These are phyloP conservation scores for Eptatretus atami DNA, from an alignment of 2,797 vertebrate species.

Conservation along the genomic window DNA sequence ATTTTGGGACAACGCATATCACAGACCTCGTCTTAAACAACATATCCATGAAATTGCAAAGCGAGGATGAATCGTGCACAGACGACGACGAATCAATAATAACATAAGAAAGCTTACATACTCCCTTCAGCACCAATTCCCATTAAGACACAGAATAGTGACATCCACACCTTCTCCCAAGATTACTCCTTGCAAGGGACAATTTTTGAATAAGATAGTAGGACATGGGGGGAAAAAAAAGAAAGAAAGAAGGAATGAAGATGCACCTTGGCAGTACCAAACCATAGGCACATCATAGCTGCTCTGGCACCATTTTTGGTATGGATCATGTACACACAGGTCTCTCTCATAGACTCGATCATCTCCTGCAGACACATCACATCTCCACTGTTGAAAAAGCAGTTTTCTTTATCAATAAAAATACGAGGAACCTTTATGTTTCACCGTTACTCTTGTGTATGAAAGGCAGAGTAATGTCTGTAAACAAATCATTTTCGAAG, in stretches of 20 bases:
- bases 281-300: conserved; percentile 74
- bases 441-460: background rate
- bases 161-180: background rate
- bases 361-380: conserved; percentile 28
- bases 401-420: conserved; percentile 1
- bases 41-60: background rate
- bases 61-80: background rate
- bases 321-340: conserved; percentile 62
- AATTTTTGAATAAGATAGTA: background rate
- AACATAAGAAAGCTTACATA: no score
- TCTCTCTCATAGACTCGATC: conserved; percentile 68
- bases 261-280: conserved; percentile 54
- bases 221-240: background rate
- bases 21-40: background rate
- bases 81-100: no score
- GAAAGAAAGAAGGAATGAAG: background rate
- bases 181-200: background rate
- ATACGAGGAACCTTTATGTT: background rate
- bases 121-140: no score
- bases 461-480: background rate
- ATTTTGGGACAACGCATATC: background rate
- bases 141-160: no score
- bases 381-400: background rate
- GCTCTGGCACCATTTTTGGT: conserved; percentile 71
- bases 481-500: background rate